phyloP scores from a whole-genome alignment of 2,888 invertebrate genomes.

The Drosophila falleni region DNA sequence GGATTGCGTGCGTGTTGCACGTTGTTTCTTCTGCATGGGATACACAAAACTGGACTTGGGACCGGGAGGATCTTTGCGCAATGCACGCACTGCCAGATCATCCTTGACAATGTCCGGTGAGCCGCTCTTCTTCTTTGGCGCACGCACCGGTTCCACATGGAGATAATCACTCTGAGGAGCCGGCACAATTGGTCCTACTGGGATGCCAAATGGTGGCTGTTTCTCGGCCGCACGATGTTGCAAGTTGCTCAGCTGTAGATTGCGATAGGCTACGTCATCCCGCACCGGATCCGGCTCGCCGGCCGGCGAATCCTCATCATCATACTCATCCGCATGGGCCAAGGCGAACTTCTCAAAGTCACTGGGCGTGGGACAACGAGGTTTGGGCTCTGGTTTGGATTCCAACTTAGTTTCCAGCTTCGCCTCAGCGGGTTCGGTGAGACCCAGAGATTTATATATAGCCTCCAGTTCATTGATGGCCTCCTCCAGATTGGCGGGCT shows the following conservation, averaged over 20 bases:
- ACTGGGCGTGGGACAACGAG: slow-evolving; percentile 78
- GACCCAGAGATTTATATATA: slow-evolving; percentile 94
- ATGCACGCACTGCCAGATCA: slow-evolving; percentile 93
- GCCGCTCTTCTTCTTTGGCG: slow-evolving; percentile 82
- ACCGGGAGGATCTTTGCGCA: slow-evolving; percentile 90
- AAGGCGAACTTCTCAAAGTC: slow-evolving; percentile 84
- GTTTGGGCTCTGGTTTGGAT: slow-evolving; percentile 41
- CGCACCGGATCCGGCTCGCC: slow-evolving; percentile 92
- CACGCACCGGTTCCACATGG: slow-evolving; percentile 88
- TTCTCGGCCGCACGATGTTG: slow-evolving; percentile 90
- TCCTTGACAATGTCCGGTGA: slow-evolving; percentile 93
- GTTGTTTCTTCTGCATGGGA: slow-evolving; percentile 89
- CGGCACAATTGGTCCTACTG: slow-evolving; percentile 92
- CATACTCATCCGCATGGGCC: slow-evolving; percentile 88
- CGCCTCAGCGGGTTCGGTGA: slow-evolving; percentile 87
- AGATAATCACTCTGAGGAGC: slow-evolving; percentile 94
- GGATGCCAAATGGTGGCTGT: slow-evolving; percentile 96
- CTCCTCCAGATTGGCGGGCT: slow-evolving; percentile 93
- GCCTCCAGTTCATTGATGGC: slow-evolving; percentile 95
- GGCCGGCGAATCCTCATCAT: slow-evolving; percentile 86
- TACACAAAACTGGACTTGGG: slow-evolving; percentile 75
- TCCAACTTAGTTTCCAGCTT: slow-evolving; percentile 5
- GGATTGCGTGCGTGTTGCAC: slow-evolving; percentile 92
- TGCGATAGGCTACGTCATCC: slow-evolving; percentile 94
- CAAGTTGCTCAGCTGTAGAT: slow-evolving; percentile 91